Evolutionary conservation across 2,113 vertebrate species (phyloP).

Genomic region (Crotalus viridis): DNA sequence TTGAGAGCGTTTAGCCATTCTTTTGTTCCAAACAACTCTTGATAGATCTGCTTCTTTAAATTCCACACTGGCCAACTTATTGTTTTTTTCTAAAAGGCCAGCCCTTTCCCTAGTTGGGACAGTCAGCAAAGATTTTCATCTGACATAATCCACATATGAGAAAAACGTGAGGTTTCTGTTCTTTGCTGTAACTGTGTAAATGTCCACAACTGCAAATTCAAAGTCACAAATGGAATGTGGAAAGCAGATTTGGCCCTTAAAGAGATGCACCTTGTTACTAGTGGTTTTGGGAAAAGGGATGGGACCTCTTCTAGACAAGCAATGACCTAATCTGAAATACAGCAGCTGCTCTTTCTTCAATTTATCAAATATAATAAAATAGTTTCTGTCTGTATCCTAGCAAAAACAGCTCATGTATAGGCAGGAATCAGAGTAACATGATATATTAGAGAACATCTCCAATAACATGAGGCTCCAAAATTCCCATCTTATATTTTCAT

Average conservation of each 20-base stretch:
- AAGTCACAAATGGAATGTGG: not conserved
- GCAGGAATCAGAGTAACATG: not conserved
- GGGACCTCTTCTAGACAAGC: not conserved
- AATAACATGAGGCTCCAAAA: not conserved
- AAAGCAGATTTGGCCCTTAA: not conserved
- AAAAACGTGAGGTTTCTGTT: slow-evolving; percentile 13
- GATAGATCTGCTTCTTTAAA: not conserved
- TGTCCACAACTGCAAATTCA: not conserved
- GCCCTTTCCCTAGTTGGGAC: not conserved
- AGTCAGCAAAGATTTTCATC: not conserved
- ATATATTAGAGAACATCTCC: not conserved
- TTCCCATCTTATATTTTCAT: not conserved
- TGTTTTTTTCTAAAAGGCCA: not conserved
- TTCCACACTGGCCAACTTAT: not conserved
- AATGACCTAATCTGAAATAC: not conserved
- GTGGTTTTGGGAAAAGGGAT: not conserved
- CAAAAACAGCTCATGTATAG: not conserved
- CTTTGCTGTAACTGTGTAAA: slow-evolving; percentile 18
- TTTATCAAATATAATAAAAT: not conserved
- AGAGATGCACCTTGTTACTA: not conserved
- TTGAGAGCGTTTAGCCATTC: not conserved
- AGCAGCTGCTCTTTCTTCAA: slow-evolving; percentile 6
- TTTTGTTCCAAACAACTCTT: not conserved
- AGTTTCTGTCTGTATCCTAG: not conserved
- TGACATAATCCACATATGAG: not conserved